Evolutionary conservation across 2,797 vertebrate genomes (phyloP).

Genomic region (Eidolon dupreanum): DNA sequence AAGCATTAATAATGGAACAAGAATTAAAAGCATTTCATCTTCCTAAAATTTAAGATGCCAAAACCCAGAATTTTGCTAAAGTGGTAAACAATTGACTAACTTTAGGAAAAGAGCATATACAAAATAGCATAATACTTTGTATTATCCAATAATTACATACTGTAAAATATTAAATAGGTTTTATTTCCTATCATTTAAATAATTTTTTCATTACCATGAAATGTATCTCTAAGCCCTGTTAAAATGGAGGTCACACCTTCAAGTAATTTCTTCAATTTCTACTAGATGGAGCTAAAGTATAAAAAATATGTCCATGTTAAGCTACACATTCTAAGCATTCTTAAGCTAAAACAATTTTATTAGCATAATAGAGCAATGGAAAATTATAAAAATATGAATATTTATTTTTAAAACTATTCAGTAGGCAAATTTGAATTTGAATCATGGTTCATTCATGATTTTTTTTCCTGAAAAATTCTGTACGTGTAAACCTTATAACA

Average conservation of each 20-base stretch:
- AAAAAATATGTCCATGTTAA: constrained; percentile 74
- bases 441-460: not conserved
- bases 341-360: not conserved
- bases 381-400: constrained; percentile 12
- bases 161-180: not conserved
- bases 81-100: not conserved
- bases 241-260: not conserved
- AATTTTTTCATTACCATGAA: not conserved
- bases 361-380: constrained; percentile 17
- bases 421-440: not conserved
- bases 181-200: not conserved
- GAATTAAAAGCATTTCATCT: not conserved
- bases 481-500: not conserved
- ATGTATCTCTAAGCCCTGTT: not conserved
- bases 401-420: constrained; percentile 9
- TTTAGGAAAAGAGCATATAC: not conserved
- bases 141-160: not conserved
- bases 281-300: constrained; percentile 86
- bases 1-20: not conserved
- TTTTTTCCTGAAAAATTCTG: not conserved
- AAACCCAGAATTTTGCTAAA: not conserved
- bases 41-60: not conserved
- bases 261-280: constrained; percentile 72
- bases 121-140: not conserved
- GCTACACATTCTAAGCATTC: not conserved